phyloP scores from a whole-genome alignment of 2,797 vertebrate genomes.

The Alauda arvensis region DNA sequence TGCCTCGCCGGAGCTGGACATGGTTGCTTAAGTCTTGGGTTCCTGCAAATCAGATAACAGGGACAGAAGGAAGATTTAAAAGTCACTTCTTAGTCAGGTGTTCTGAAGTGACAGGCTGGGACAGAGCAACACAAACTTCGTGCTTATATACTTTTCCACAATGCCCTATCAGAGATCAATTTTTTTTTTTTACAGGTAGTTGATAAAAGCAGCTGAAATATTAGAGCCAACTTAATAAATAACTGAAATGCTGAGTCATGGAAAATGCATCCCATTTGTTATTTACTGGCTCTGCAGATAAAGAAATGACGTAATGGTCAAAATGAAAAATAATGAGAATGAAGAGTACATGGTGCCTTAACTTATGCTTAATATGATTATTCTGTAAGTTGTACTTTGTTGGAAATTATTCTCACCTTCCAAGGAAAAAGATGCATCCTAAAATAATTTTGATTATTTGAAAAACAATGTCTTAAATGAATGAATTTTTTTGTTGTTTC shows the following conservation, averaged over 20 bases:
- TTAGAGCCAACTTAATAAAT: slow-evolving; percentile 56
- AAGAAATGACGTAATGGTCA: background rate
- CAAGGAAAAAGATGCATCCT: background rate
- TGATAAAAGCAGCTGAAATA: slow-evolving; percentile 3
- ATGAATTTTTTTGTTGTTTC: background rate
- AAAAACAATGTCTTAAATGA: background rate
- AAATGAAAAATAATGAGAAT: background rate
- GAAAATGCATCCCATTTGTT: background rate
- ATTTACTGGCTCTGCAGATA: slow-evolving; percentile 29
- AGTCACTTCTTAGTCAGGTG: slow-evolving; percentile 12
- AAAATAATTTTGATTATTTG: background rate
- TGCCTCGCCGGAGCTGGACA: slow-evolving; percentile 35
- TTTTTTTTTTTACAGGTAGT: slow-evolving; percentile 5
- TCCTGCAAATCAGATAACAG: slow-evolving; percentile 21
- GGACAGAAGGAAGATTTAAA: background rate
- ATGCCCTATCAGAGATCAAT: slow-evolving; percentile 19
- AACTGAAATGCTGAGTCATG: background rate
- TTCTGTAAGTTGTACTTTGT: background rate
- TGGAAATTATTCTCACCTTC: background rate
- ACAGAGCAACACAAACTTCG: background rate
- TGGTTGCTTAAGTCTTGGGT: slow-evolving; percentile 24
- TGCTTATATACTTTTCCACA: slow-evolving; percentile 46
- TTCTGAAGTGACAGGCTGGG: background rate
- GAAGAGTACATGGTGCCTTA: background rate
- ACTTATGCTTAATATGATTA: background rate